A percentile compares a stretch with the other conserved stretches of the same genome.
Evolutionary conservation across 2,888 invertebrate species (phyloP).

Genomic region (Gymnoscelis rufifasciata): DNA sequence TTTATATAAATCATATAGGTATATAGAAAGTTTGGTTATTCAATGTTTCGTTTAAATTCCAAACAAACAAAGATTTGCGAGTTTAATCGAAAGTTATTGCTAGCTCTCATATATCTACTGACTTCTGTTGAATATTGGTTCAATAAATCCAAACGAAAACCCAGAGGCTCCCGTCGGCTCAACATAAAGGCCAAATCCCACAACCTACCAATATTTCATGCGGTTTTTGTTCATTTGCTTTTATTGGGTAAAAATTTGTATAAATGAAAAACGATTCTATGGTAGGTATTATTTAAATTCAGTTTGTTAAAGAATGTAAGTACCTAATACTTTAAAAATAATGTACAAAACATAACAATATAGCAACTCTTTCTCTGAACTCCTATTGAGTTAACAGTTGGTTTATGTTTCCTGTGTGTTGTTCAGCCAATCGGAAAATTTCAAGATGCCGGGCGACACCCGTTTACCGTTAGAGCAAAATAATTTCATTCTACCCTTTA

Average conservation of each 20-base stretch:
- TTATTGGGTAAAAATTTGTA: slow-evolving; percentile 31
- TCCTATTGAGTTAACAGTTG: too few species aligned
- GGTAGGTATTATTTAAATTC: slow-evolving; percentile 10
- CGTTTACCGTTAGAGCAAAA: not conserved
- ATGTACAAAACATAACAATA: slow-evolving; percentile 1
- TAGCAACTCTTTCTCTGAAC: too few species aligned
- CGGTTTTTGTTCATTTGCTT: slow-evolving; percentile 32
- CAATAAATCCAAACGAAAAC: slow-evolving; percentile 31
- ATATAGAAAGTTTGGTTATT: too few species aligned
- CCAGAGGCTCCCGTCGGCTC: slow-evolving; percentile 27
- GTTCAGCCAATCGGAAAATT: slow-evolving; percentile 39
- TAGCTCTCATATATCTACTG: slow-evolving; percentile 13
- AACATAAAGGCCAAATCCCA: slow-evolving; percentile 30
- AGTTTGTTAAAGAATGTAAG: not conserved
- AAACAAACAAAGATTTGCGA: not conserved
- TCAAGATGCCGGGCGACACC: slow-evolving; percentile 14
- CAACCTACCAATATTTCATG: slow-evolving; percentile 29
- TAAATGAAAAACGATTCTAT: slow-evolving; percentile 25
- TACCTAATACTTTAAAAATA: not conserved
- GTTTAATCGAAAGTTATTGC: slow-evolving; percentile 22
- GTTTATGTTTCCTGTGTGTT: slow-evolving; percentile 18
- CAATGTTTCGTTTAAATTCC: slow-evolving; percentile 2
- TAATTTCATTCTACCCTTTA: too few species aligned
- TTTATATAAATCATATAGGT: too few species aligned
- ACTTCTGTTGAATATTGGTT: slow-evolving; percentile 30